Evolutionary conservation across 2,113 vertebrate genomes (phyloP).

Genomic region (Tricholaema leucomelas): DNA sequence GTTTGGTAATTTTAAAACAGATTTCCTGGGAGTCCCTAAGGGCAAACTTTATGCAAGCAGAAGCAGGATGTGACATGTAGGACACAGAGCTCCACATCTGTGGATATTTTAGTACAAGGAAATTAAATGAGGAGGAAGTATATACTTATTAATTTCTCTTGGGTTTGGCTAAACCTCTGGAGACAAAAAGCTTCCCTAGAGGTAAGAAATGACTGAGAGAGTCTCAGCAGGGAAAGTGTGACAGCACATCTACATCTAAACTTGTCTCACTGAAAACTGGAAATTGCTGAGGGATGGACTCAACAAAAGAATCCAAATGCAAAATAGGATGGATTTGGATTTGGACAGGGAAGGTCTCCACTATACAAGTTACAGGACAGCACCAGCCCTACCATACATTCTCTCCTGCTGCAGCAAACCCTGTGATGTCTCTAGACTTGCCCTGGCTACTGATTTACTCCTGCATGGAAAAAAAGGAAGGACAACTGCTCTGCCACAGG

Average conservation of each 20-base stretch:
- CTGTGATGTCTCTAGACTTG: accelerated
- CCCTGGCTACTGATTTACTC: background rate
- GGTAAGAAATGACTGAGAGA: accelerated
- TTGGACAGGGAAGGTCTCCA: background rate
- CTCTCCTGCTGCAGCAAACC: background rate
- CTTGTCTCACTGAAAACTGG: background rate
- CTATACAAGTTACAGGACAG: accelerated
- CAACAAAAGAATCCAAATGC: background rate
- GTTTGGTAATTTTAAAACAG: constrained; percentile 1
- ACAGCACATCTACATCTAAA: no score
- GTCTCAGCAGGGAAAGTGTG: background rate
- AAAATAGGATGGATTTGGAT: accelerated
- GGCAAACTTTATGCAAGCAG: constrained; percentile 28
- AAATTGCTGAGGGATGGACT: background rate
- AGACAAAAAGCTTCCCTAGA: background rate
- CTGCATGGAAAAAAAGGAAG: background rate
- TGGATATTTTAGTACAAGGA: background rate
- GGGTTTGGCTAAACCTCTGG: background rate
- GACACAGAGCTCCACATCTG: constrained; percentile 12
- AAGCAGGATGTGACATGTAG: constrained; percentile 29
- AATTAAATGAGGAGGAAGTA: constrained; percentile 17
- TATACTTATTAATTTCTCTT: background rate
- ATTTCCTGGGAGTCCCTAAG: constrained; percentile 19
- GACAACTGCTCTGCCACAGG: background rate
- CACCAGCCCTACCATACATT: background rate